These are phyloP conservation scores for Coecobrya sp. DNA, from an alignment of 2,888 invertebrate species.

Conservation along the genomic window DNA sequence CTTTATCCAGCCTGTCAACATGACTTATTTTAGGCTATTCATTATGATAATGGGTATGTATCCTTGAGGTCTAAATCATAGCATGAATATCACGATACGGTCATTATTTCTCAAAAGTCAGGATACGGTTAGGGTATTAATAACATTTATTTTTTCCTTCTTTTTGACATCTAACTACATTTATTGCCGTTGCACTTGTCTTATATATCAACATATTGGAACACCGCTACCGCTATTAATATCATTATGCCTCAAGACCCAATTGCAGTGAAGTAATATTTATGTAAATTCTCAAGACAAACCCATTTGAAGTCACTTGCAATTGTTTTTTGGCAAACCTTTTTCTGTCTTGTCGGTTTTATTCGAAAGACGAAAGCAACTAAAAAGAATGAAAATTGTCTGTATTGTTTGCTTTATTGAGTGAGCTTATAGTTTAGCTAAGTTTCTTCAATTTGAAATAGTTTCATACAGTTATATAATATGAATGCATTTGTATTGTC, in stretches of 20 bases:
- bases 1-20: conserved; percentile 24
- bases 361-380: background rate
- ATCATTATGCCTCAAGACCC: too few species aligned
- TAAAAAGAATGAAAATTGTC: background rate
- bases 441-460: conserved; percentile 66
- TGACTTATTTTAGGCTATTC: conserved; percentile 45
- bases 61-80: conserved; percentile 34
- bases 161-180: background rate
- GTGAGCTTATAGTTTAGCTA: conserved; percentile 16
- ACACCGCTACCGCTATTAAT: too few species aligned
- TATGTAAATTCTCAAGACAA: conserved; percentile 21
- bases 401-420: background rate
- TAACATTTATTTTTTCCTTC: conserved; percentile 13
- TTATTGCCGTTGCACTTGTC: background rate
- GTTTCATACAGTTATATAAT: conserved; percentile 49
- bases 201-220: too few species aligned
- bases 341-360: background rate
- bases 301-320: background rate
- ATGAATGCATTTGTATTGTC: conserved; percentile 60
- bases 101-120: conserved; percentile 15
- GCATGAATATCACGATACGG: background rate
- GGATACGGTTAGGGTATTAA: background rate
- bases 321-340: conserved; percentile 25
- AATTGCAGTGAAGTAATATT: too few species aligned
- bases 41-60: conserved; percentile 34